Conservation (phyloP, 2,113 vertebrate species). For the Nymphicus hollandicus region DNA sequence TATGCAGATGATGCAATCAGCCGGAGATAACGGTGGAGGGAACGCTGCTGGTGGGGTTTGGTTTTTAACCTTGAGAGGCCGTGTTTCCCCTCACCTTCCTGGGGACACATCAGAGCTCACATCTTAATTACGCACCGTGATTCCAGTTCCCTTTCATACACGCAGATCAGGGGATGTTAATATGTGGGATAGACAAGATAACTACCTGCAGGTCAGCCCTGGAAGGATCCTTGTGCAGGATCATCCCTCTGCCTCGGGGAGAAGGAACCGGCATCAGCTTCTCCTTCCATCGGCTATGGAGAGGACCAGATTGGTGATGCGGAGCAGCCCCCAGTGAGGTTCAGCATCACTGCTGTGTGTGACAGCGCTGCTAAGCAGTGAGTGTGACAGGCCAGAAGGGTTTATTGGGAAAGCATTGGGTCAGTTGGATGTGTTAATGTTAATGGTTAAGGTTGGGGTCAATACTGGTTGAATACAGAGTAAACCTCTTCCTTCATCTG, state of each 20-base stretch:
- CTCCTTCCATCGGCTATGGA: background rate
- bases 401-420: background rate
- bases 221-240: background rate
- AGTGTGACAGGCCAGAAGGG: background rate
- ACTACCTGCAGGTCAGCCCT: background rate
- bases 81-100: background rate
- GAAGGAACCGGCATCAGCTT: background rate
- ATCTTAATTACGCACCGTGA: background rate
- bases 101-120: background rate
- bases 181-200: background rate
- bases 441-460: background rate
- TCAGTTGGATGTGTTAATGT: background rate
- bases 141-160: background rate
- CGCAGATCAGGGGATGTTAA: background rate
- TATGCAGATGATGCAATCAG: slow-evolving; percentile 47
- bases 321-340: background rate
- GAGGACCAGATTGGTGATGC: background rate
- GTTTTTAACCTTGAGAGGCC: slow-evolving; percentile 44
- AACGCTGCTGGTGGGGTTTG: background rate
- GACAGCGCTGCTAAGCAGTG: background rate
- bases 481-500: background rate
- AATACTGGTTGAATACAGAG: background rate
- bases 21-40: background rate
- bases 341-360: fast-evolving
- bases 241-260: background rate